phyloP scores from a whole-genome alignment of 2,888 invertebrate species.

The Lamellibrachia satsuma region DNA sequence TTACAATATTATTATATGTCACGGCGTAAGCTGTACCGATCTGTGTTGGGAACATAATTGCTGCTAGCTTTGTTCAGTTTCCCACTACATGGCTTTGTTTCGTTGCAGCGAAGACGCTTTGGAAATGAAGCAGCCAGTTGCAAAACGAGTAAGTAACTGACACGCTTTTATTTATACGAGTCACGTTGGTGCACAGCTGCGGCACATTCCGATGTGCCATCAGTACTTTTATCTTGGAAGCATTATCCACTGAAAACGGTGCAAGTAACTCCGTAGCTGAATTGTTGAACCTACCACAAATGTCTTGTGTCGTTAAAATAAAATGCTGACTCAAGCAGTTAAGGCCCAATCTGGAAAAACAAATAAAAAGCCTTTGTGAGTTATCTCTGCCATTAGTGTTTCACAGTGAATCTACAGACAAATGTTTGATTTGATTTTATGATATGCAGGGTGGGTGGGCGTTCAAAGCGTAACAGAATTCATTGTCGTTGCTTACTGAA shows the following conservation, averaged over 20 bases:
- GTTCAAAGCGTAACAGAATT: no score
- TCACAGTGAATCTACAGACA: no score
- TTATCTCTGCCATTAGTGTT: no score
- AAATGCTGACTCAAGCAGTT: no score
- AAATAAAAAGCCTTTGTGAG: no score
- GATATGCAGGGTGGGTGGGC: no score
- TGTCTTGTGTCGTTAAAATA: neutral
- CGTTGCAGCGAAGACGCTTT: neutral
- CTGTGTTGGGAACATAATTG: neutral
- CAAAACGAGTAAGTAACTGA: slow-evolving; percentile 10
- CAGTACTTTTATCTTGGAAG: neutral
- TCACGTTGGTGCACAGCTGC: neutral
- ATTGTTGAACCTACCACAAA: neutral
- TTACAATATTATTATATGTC: neutral
- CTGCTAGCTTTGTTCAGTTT: neutral
- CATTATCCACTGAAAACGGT: neutral
- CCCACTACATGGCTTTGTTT: neutral
- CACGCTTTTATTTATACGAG: neutral
- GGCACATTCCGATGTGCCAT: neutral
- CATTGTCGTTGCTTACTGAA: no score
- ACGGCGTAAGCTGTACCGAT: neutral
- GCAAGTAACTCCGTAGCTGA: neutral
- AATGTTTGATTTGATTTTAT: no score
- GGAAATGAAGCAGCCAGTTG: neutral
- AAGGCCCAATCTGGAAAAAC: no score